phyloP scores from a whole-genome alignment of 2,888 invertebrate species.

The Phyto melanocephala region DNA sequence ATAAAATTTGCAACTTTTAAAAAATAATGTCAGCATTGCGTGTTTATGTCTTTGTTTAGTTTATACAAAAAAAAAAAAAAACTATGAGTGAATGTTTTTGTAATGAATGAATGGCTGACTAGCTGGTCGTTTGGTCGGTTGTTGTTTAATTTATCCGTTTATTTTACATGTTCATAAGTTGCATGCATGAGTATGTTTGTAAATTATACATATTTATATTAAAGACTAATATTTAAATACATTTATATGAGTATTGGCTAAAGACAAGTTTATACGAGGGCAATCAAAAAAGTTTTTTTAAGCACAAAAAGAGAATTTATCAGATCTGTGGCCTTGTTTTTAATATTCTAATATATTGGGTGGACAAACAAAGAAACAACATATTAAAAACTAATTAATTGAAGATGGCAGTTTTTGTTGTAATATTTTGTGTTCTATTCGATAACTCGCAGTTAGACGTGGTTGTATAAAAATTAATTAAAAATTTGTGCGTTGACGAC shows the following conservation, averaged over 20 bases:
- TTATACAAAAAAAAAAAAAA: background rate
- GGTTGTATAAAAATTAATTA: no score
- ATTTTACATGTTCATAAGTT: constrained; percentile 41
- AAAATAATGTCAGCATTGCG: constrained; percentile 77
- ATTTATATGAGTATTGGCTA: background rate
- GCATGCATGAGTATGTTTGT: background rate
- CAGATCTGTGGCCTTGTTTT: no score
- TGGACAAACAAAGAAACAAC: no score
- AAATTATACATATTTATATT: constrained; percentile 2
- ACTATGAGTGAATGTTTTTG: constrained; percentile 30
- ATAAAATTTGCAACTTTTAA: constrained; percentile 77
- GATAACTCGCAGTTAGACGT: no score
- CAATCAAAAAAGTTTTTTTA: background rate
- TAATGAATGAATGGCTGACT: constrained; percentile 23
- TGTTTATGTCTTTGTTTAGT: constrained; percentile 77
- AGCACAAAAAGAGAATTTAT: no score
- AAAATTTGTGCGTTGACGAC: no score
- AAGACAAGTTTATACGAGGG: background rate
- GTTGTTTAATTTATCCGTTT: constrained; percentile 58
- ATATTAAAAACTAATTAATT: no score
- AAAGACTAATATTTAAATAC: constrained; percentile 16
- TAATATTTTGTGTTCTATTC: no score
- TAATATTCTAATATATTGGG: no score
- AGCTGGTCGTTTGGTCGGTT: constrained; percentile 38
- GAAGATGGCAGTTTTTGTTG: no score